Base-by-base conservation (phyloP, 2,888 invertebrate species). In the Eupithecia subumbrata region DNA sequence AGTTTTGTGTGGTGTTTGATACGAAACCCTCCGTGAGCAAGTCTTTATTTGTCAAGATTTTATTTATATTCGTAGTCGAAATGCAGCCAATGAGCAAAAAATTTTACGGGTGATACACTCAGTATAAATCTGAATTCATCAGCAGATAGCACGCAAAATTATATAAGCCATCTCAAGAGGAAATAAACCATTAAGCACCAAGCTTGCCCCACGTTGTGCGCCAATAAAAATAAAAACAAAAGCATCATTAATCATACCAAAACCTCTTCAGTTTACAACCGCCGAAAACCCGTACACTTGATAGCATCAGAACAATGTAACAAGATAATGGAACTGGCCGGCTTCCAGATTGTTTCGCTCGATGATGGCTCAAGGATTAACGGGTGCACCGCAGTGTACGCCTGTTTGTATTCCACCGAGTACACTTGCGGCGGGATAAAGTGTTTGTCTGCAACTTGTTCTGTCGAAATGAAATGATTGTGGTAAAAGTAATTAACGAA, bases 241-340 rank as follows among this genome's bases (percentile, higher is more conserved):
- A 68, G 18, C 16, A 63, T 16, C 70, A 60, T 37, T n/a, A 70
- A 37, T 60, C 56, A 37, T 37, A 64, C 18, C 40, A 43, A 43
- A 67, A 68, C 37, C 30, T 69, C 60, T 34, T 40, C 43, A 63
- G 63, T 60, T 68, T 56, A 73, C 71, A 73, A 71, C 52, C 71
- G 25, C 72, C 72, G 30, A 73, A 73, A 81, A 81, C 69, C 69
- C 72, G 75, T 81, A 80, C 80, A 76, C 75, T 78, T 81, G 80
- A 81, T 79, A 79, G 78, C 81, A 82, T 79, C 77, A 81, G 82
- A 84, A 83, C 81, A 74, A 60, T 71, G 73, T 76, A 76, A 73
- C 74, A 78, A 89, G 88, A 88, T 92, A 91, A 89, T 90, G 88
- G 90, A 88, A 84, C 90, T 92, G 92, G 92, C 91, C 68, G 40